Conservation (phyloP, 2,113 vertebrate genomes). For the Camarhynchus parvulus region DNA sequence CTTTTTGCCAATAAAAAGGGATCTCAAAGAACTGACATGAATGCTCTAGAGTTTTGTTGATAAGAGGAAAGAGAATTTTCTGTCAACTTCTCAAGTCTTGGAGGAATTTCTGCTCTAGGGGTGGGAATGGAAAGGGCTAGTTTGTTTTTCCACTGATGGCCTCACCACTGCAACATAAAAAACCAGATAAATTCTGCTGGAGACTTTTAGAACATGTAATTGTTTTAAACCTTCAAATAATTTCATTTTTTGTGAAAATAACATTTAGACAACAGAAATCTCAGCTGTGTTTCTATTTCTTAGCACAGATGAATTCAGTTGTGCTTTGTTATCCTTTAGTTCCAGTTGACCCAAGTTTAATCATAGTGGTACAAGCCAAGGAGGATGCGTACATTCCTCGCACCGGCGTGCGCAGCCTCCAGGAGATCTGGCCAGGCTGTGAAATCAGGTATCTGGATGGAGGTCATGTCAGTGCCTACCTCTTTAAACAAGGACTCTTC, state of each 20-base stretch:
- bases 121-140: neutral
- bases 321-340: conserved; percentile 73
- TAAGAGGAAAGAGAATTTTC: neutral
- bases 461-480: conserved; percentile 95
- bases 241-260: neutral
- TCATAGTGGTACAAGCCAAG: conserved; percentile 94
- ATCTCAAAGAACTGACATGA: neutral
- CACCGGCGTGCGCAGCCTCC: conserved; percentile 92
- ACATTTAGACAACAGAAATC: neutral
- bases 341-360: conserved; percentile 94
- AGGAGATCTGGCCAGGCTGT: conserved; percentile 97
- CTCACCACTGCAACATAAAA: neutral
- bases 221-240: neutral
- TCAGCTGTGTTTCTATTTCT: neutral
- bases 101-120: neutral
- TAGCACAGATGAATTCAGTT: neutral
- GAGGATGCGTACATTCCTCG: conserved; percentile 96
- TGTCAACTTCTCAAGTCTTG: neutral
- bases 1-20: neutral
- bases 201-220: neutral
- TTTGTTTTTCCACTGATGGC: neutral
- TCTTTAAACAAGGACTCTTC: conserved; percentile 96
- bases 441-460: conserved; percentile 93
- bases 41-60: neutral
- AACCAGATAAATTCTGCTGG: neutral